Percentiles rank a stretch among this genome's conserved stretches.
Conservation (phyloP, 1,140 invertebrate genomes). For the Drosophila murphyi region DNA sequence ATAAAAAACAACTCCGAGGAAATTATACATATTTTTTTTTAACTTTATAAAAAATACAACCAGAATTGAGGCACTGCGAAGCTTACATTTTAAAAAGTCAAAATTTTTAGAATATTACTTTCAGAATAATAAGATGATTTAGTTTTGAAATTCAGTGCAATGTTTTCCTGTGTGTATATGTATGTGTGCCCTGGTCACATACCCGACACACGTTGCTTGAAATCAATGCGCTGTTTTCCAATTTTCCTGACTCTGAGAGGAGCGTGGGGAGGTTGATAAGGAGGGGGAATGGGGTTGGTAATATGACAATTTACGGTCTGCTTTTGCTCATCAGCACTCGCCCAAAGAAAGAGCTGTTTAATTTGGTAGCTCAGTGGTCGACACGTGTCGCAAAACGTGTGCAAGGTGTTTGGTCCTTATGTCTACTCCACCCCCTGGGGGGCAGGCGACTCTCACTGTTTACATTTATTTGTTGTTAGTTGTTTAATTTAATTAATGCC, state of each 20-base stretch:
- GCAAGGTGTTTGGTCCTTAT: slow-evolving; percentile 58
- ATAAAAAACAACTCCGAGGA: too few relatives aligned
- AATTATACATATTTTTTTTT: background rate
- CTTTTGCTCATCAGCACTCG: slow-evolving; percentile 75
- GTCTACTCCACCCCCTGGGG: slow-evolving; percentile 37
- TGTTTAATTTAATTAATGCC: slow-evolving; percentile 77
- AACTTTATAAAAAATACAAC: too few relatives aligned
- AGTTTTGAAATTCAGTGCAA: too few relatives aligned
- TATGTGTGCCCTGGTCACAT: slow-evolving; percentile 51
- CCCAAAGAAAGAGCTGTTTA: slow-evolving; percentile 63
- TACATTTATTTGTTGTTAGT: slow-evolving; percentile 75
- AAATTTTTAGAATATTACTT: too few relatives aligned
- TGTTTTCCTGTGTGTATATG: background rate
- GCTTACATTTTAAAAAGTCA: too few relatives aligned
- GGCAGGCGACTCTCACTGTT: slow-evolving; percentile 37
- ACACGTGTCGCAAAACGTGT: slow-evolving; percentile 55
- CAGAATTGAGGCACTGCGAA: background rate
- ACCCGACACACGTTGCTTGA: slow-evolving; percentile 68
- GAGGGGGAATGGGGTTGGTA: slow-evolving; percentile 29
- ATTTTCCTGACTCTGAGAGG: background rate
- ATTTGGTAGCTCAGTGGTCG: slow-evolving; percentile 60
- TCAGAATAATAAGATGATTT: too few relatives aligned
- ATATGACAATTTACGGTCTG: slow-evolving; percentile 76
- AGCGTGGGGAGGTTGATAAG: background rate
- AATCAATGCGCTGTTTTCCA: slow-evolving; percentile 67